A percentile compares a stretch with the other conserved stretches of the same genome.
These are phyloP conservation scores for Pontoporia blainvillei DNA, from an alignment of 2,113 vertebrate genomes.

Conservation along the genomic window DNA sequence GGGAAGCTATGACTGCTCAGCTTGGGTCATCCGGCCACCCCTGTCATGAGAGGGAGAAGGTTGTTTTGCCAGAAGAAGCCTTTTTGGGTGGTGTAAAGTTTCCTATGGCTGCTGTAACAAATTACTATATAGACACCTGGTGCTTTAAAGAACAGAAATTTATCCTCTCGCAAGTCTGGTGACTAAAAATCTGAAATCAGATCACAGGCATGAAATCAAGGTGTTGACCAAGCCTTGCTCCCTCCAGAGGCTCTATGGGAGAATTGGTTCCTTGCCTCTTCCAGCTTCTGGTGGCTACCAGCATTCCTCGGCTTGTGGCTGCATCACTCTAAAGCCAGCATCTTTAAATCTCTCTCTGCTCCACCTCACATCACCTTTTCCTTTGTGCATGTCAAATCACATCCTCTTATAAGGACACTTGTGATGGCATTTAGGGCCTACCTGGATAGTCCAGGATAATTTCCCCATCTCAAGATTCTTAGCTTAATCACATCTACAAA, in stretches of 20 bases:
- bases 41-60: not conserved
- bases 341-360: not conserved
- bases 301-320: not conserved
- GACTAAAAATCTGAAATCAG: not conserved
- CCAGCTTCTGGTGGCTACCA: not conserved
- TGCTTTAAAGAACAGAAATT: not conserved
- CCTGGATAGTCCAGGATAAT: not conserved
- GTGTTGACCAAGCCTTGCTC: not conserved
- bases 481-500: not conserved
- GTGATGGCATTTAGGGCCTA: not conserved
- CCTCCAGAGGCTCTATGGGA: not conserved
- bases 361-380: not conserved
- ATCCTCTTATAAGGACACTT: not conserved
- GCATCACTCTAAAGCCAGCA: not conserved
- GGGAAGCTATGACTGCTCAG: not conserved
- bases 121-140: not conserved
- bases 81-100: not conserved
- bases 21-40: not conserved
- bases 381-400: not conserved
- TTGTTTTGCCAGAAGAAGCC: not conserved
- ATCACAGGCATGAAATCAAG: not conserved
- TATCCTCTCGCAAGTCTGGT: not conserved
- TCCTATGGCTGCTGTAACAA: not conserved
- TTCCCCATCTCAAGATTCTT: not conserved
- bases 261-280: not conserved